Conservation (phyloP, 2,888 invertebrate species). For the Exocentrus adspersus region DNA sequence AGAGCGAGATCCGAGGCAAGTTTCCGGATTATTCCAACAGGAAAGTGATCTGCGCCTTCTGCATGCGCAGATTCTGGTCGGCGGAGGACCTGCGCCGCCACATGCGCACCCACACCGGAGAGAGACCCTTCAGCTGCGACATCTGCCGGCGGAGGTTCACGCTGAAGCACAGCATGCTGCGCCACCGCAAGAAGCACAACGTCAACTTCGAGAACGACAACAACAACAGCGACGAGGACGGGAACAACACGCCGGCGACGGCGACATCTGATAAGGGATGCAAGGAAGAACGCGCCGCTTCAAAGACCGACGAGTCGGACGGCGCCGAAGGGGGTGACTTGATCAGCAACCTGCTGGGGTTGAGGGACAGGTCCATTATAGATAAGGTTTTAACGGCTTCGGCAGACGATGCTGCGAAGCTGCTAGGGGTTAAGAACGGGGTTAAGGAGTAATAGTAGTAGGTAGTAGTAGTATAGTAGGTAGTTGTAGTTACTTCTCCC, state of each 20-base stretch:
- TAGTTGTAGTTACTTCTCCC: no score
- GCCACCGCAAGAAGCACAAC: conserved; percentile 90
- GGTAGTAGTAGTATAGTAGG: no score
- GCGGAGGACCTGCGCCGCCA: conserved; percentile 92
- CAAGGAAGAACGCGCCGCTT: conserved; percentile 59
- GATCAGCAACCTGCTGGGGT: conserved; percentile 89
- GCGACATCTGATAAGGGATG: conserved; percentile 31
- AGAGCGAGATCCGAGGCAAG: conserved; percentile 78
- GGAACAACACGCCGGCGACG: conserved; percentile 38
- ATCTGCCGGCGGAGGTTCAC: conserved; percentile 90
- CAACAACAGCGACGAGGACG: conserved; percentile 64
- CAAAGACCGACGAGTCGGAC: conserved; percentile 65
- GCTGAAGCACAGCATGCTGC: conserved; percentile 92
- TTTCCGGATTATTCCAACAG: conserved; percentile 89
- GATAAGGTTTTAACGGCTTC: conserved; percentile 85
- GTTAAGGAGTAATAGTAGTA: conserved; percentile 48
- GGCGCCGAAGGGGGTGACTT: conserved; percentile 75
- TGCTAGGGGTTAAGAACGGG: conserved; percentile 79
- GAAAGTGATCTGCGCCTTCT: conserved; percentile 92
- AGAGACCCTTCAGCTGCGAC: conserved; percentile 91
- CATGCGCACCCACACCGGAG: conserved; percentile 94
- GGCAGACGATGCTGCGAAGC: conserved; percentile 86
- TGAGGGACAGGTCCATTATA: conserved; percentile 85
- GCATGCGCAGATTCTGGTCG: conserved; percentile 94
- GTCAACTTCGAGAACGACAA: conserved; percentile 65